phyloP scores from a whole-genome alignment of 2,888 invertebrate species.

The Dryadula phaetusa region DNA sequence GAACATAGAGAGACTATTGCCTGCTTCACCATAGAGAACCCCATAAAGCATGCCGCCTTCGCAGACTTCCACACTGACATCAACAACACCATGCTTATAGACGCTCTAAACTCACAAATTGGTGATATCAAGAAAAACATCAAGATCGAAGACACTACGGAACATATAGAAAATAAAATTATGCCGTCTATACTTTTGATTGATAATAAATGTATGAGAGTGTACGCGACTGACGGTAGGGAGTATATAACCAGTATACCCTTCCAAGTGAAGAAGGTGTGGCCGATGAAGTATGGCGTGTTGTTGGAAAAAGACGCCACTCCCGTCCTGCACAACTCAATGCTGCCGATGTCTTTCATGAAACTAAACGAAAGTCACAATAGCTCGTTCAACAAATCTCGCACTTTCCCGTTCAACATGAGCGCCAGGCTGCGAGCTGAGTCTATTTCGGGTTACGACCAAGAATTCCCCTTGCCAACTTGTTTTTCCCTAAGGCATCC shows the following conservation, averaged over 20 bases:
- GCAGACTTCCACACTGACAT: conserved; percentile 83
- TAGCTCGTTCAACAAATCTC: conserved; percentile 66
- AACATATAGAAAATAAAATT: conserved; percentile 78
- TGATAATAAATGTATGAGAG: conserved; percentile 90
- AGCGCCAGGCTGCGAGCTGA: conserved; percentile 71
- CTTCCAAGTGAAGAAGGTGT: conserved; percentile 91
- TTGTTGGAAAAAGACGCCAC: conserved; percentile 89
- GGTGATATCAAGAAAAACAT: conserved; percentile 78
- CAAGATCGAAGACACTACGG: conserved; percentile 77
- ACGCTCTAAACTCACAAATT: conserved; percentile 78
- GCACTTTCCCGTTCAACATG: conserved; percentile 64
- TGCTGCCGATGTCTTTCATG: conserved; percentile 64
- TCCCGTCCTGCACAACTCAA: conserved; percentile 63
- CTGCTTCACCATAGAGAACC: conserved; percentile 92
- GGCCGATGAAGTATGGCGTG: conserved; percentile 94
- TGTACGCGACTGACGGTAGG: conserved; percentile 91
- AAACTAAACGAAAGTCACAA: conserved; percentile 73
- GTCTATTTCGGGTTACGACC: conserved; percentile 68
- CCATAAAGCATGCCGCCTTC: conserved; percentile 92
- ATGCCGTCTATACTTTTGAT: conserved; percentile 89
- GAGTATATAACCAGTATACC: conserved; percentile 93
- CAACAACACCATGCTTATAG: conserved; percentile 83
- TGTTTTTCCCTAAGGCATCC: conserved; percentile 95
- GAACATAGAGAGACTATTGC: conserved; percentile 85
- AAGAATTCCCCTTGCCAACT: conserved; percentile 87